Base-by-base conservation (phyloP, 2,113 vertebrate species). In the Cephalopholis sonnerati region DNA sequence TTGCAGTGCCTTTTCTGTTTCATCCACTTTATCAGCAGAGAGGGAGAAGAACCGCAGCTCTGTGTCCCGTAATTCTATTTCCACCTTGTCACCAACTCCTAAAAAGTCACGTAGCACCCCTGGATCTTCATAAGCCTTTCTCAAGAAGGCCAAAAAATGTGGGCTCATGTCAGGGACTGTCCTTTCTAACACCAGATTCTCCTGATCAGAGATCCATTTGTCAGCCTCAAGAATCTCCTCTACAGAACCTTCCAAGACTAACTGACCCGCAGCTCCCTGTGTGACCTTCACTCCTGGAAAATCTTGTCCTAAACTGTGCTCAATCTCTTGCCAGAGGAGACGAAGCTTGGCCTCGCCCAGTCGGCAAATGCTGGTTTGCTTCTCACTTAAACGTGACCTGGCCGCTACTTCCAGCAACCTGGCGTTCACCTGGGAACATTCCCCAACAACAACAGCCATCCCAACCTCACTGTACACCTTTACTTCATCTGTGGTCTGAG, bases 261-360 rank as follows among this genome's bases (percentile, higher is more conserved):
- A 12, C 63, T 85, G 69, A 48, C 82, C 89, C 22, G 22, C n/a
- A 0, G 78, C 91, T 44, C 59, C 62, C 39, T 57, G 69, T 0
- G 54, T 81, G 36, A 85, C 81, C 8, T 62, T 79, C 46, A 94
- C 12, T 0, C 7, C 73, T 13, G 91, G 91, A 24, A 88, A 48
- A 11, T 29, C 6, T 25, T 7, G 15, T 11, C 55, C 5, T 25
- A 93, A 63, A 59, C 75, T 36, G 6, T 9, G 6, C 66, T 90
- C 59, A 15, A 93, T 79, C 2, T 87, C 72, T 46, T 80, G 15
- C 77, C 87, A 70, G 7, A 95, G 72, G 32, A 95, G 91, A 29
- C 77, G n/a, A 5, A 91, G 87, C 54, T 89, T 91, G 12, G 87
- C 80, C n/a, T 87, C 66, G 5, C 86, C 87, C 0, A 94, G 1